Conservation (phyloP, 2,797 vertebrate genomes). For the Hylomyscus alleni region DNA sequence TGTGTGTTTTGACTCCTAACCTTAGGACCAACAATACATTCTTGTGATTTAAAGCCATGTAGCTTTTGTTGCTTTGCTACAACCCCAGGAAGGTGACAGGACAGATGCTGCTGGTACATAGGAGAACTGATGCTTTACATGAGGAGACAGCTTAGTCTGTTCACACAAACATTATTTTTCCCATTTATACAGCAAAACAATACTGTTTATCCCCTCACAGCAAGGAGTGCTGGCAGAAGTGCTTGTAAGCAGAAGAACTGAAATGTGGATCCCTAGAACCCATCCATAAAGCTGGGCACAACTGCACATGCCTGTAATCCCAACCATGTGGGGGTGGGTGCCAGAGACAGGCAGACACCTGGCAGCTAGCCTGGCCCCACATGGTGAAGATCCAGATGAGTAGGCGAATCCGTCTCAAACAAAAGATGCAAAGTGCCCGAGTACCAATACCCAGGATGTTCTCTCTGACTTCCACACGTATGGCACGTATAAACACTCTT, state of each 20-base stretch:
- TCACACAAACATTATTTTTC: neutral
- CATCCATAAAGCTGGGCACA: neutral
- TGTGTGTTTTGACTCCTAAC: neutral
- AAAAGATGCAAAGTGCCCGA: neutral
- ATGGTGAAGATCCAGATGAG: neutral
- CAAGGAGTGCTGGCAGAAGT: too few species aligned
- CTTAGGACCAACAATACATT: neutral
- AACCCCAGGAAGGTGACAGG: neutral
- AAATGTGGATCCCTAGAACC: neutral
- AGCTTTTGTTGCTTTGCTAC: neutral
- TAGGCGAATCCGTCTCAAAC: neutral
- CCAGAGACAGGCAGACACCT: neutral
- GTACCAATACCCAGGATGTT: neutral
- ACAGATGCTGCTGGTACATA: neutral
- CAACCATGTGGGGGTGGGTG: neutral
- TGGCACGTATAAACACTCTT: neutral
- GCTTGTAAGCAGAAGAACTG: neutral
- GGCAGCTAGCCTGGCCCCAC: neutral
- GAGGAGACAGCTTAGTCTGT: neutral
- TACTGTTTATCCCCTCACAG: neutral
- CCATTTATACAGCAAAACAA: constrained; percentile 26
- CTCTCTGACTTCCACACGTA: neutral
- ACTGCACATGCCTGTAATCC: neutral
- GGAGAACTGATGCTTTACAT: neutral
- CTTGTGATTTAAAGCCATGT: neutral